Evolutionary conservation across 2,113 vertebrate genomes (phyloP), one percentile per base, ranked within the genome.

Genomic region (Stomatorhinus ivindoensis): DNA sequence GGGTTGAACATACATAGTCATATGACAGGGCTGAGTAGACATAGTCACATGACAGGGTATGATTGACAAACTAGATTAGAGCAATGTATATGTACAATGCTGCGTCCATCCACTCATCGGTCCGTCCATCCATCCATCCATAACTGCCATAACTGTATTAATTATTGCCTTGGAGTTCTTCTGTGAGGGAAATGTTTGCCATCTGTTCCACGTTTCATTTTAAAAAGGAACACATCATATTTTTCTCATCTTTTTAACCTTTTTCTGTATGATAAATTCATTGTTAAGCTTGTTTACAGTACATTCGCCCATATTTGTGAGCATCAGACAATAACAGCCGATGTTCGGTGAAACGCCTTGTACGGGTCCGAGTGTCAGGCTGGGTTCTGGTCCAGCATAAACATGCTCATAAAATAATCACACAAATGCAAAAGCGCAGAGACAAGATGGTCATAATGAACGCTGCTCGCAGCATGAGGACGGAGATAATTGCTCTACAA

Each of bases 401-500:
- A 48, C 10, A 47, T 1, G 44, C 83, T n/a, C 83, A 17, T 15
- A 53, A 53, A 87, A 39, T 53, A 51, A 87, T 87, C 50, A 53
- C 50, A 55, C 47, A 55, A 87, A 87, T 50, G 17, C 31, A 53
- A 31, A 35, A 93, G 51, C 17, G 91, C 90, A 90, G 93, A 93
- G 58, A 92, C 91, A 93, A 92, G 93, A 92, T 91, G 88, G 90
- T 89, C 92, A 92, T 95, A 95, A 96, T 95, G 94, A 95, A 94
- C 92, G 93, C 90, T 91, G 92, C 92, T 94, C 95, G 93, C 95
- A 95, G 94, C 89, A 92, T 93, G 94, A 94, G 86, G 91, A 94
- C 47, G 50, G 95, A 94, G 95, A 96, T 96, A 95, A 96, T 96
- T 95, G 93, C 91, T 92, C 91, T 92, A 93, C 92, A 93, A 95